Evolutionary conservation across 2,888 invertebrate genomes (phyloP).

Genomic region (Drosophila histrio): DNA sequence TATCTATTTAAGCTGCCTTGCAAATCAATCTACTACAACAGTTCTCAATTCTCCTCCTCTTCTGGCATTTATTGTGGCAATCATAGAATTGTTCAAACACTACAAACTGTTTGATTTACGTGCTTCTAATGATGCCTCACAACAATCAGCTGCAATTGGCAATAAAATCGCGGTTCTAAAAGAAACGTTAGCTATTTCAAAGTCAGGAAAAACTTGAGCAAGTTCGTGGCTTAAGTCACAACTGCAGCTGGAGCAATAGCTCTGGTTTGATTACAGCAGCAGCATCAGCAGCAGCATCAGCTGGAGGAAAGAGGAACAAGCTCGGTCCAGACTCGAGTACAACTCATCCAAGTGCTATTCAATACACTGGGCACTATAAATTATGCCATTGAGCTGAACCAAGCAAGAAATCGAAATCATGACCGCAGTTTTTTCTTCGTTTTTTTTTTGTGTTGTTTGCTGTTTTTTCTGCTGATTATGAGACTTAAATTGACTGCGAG

Average conservation of each 20-base stretch:
- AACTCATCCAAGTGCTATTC: conserved; percentile 55
- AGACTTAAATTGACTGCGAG: conserved; percentile 73
- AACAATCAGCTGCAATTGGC: conserved; percentile 65
- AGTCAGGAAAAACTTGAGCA: conserved; percentile 30
- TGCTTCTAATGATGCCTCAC: conserved; percentile 68
- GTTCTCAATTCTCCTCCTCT: not conserved
- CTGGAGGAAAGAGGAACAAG: not conserved
- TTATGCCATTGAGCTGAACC: conserved; percentile 60
- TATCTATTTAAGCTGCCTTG: not conserved
- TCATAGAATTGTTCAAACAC: conserved; percentile 10
- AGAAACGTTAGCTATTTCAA: conserved; percentile 37
- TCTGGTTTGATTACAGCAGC: conserved; percentile 53
- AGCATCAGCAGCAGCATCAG: not conserved
- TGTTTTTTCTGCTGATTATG: conserved; percentile 64
- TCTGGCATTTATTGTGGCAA: conserved; percentile 3
- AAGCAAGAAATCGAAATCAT: conserved; percentile 75
- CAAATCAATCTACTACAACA: not conserved
- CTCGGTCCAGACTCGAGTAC: conserved; percentile 14
- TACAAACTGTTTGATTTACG: conserved; percentile 66
- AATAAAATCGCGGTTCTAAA: conserved; percentile 45
- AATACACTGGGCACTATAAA: conserved; percentile 72
- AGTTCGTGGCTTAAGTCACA: conserved; percentile 64
- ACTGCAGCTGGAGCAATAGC: conserved; percentile 11
- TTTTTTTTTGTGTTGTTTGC: conserved; percentile 11
- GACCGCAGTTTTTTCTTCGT: conserved; percentile 53